Base-by-base conservation (phyloP, 1,140 invertebrate species). In the Tetramorium alpestre region DNA sequence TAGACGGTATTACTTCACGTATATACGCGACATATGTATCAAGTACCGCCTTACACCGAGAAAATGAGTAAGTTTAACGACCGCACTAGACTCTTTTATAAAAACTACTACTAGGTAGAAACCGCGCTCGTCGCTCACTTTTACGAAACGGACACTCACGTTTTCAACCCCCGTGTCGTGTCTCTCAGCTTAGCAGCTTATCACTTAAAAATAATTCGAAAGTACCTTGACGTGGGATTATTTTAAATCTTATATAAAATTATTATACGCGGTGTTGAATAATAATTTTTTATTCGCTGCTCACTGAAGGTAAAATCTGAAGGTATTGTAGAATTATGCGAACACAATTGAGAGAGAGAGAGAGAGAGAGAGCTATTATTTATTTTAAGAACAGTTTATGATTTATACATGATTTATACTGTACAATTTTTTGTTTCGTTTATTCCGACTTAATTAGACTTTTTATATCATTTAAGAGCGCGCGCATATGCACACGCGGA, bases 61-160 rank as follows among this genome's bases (percentile, higher is more conserved):
- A 64, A 87, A 87, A 87, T 85, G 86, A 87, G 81, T 64, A 80
- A 76, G 89, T 88, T 91, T 91, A 90, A 91, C 89, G 89, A 90
- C 89, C 80, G 47, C 47, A 64, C 54, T 33, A 47, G 76, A 58
- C 70, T 78, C 75, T 78, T 87, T 90, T 90, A 77, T 87, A 87
- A 90, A 90, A 91, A 90, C 73, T 87, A 47, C 54, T 33, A 4
- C 33, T 3, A 8, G n/a, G 41, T 13, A 64, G 73, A 28, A 51
- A 58, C 62, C 38, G 70, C 38, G 70, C 33, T 33, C 33, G 65
- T 65, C 25, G 89, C 90, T 81, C 51, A 62, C 65, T 44, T 51
- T 70, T 54, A 25, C 16, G 73, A 47, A 33, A 51, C 51, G 10
- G 28, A 49, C 41, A 22, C 13, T 84, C 80, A 62, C 75, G 72